phyloP scores from a whole-genome alignment of 2,797 vertebrate genomes.

The Clarias laeviceps region DNA sequence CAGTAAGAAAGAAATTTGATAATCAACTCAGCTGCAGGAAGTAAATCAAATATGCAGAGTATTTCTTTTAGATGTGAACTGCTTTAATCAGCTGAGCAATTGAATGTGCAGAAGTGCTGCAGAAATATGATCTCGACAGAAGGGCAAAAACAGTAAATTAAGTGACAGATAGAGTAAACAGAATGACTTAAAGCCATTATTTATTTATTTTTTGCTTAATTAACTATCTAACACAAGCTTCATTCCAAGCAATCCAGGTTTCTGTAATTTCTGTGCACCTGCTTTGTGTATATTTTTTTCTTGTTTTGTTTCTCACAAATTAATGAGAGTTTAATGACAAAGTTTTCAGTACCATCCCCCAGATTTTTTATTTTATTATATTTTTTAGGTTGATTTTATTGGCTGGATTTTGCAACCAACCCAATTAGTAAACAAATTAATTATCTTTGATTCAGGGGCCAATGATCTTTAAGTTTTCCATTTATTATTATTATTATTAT shows the following conservation, averaged over 20 bases:
- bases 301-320: background rate
- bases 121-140: background rate
- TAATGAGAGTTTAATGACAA: background rate
- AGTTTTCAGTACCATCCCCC: background rate
- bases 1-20: background rate
- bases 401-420: background rate
- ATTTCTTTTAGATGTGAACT: slow-evolving; percentile 4
- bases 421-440: background rate
- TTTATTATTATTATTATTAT: too few species aligned
- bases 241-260: background rate
- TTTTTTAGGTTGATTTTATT: background rate
- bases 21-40: slow-evolving; percentile 1
- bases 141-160: background rate
- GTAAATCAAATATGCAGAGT: slow-evolving; percentile 13
- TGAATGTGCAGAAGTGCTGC: background rate
- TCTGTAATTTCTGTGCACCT: background rate
- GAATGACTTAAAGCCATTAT: background rate
- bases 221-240: background rate
- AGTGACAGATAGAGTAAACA: background rate
- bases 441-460: background rate
- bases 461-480: background rate
- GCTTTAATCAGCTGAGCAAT: background rate
- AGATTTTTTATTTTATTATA: too few species aligned
- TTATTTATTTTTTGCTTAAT: background rate
- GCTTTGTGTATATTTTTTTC: background rate